Conservation (phyloP, 2,888 invertebrate species). For the Agelastica alni region DNA sequence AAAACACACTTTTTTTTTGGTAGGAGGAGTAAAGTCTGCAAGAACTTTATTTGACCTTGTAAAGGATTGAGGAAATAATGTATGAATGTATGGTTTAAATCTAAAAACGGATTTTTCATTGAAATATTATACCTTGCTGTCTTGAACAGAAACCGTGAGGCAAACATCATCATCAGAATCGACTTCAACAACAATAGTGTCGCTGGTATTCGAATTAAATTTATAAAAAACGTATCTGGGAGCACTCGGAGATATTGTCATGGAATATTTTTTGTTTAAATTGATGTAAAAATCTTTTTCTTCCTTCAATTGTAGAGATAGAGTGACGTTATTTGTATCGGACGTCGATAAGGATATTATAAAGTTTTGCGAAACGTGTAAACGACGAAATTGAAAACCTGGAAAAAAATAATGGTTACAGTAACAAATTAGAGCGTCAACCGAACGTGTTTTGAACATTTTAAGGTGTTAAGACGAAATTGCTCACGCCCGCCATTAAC, state of each 20-base stretch:
- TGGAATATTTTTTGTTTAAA: constrained; percentile 53
- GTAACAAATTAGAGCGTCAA: too few relatives aligned
- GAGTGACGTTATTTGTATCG: constrained; percentile 61
- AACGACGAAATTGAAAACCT: constrained; percentile 31
- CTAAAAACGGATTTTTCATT: too few relatives aligned
- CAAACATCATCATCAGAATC: constrained; percentile 71
- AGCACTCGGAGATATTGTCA: constrained; percentile 59
- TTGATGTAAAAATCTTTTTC: constrained; percentile 65
- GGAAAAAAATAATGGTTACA: constrained; percentile 1
- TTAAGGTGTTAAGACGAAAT: too few relatives aligned
- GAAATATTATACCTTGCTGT: constrained; percentile 69
- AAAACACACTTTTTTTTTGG: too few relatives aligned
- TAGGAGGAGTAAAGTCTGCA: too few relatives aligned
- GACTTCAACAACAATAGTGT: constrained; percentile 64
- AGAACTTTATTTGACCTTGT: too few relatives aligned
- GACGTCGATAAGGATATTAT: constrained; percentile 59
- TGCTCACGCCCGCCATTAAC: too few relatives aligned
- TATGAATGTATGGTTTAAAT: too few relatives aligned
- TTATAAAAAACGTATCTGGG: constrained; percentile 66
- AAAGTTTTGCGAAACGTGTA: constrained; percentile 42
- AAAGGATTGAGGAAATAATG: too few relatives aligned
- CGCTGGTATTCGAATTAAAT: constrained; percentile 53
- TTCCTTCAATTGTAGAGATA: constrained; percentile 65
- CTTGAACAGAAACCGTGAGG: constrained; percentile 79
- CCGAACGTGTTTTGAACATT: too few relatives aligned